A percentile compares a stretch with the other conserved stretches of the same genome.
Conservation (phyloP, 2,888 invertebrate genomes). For the Rhingia campestris region DNA sequence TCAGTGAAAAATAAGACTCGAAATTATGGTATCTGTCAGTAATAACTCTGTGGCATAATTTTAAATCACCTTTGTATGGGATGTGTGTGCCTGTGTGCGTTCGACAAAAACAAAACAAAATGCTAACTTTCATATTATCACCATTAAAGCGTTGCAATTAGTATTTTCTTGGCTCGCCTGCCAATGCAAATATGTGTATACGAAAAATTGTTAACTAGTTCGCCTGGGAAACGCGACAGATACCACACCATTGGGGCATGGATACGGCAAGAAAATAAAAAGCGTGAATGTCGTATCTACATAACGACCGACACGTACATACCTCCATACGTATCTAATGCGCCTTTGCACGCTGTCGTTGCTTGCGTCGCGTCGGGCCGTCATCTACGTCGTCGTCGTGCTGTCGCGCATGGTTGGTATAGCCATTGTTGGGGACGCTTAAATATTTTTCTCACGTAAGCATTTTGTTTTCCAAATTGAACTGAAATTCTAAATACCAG, state of each 20-base stretch:
- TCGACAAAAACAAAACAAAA: conserved; percentile 15
- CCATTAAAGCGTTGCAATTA: conserved; percentile 66
- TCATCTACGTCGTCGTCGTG: conserved; percentile 14
- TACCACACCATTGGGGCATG: not conserved
- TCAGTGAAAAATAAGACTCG: conserved; percentile 25
- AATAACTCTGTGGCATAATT: conserved; percentile 64
- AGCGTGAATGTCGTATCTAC: conserved; percentile 58
- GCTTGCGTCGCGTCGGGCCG: not conserved
- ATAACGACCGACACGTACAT: conserved; percentile 48
- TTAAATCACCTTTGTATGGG: conserved; percentile 20
- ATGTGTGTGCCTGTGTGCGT: conserved; percentile 7
- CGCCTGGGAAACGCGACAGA: conserved; percentile 23
- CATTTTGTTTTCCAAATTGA: conserved; percentile 72
- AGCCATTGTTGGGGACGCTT: conserved; percentile 27
- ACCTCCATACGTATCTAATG: conserved; percentile 32
- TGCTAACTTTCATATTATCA: conserved; percentile 67
- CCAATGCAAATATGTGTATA: conserved; percentile 45
- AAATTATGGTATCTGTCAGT: conserved; percentile 62
- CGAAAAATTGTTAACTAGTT: conserved; percentile 53
- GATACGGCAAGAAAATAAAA: conserved; percentile 6
- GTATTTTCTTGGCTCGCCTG: conserved; percentile 55
- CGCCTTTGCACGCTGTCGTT: conserved; percentile 32
- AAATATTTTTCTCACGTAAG: conserved; percentile 70
- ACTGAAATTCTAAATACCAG: conserved; percentile 73
- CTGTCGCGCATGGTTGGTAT: conserved; percentile 46